A percentile compares a stretch with the other conserved stretches of the same genome.
Conservation (phyloP, 2,113 vertebrate genomes). For the Siniperca chuatsi region DNA sequence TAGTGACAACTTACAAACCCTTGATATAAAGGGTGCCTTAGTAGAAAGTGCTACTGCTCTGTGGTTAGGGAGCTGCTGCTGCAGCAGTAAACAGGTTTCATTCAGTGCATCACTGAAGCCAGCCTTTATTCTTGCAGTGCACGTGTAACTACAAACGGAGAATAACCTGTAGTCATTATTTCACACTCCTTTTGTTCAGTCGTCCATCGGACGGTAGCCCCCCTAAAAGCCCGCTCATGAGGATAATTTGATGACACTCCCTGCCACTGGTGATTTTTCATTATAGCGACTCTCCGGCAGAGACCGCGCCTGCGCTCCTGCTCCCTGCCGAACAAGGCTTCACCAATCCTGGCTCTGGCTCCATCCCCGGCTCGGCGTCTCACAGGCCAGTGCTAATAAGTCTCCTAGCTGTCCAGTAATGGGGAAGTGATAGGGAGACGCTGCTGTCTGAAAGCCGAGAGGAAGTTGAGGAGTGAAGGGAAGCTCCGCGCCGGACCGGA, state of each 20-base stretch:
- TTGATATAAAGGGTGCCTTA: not conserved
- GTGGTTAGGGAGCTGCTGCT: conserved; percentile 27
- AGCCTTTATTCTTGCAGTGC: not conserved
- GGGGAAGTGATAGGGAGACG: conserved; percentile 76
- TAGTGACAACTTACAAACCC: not conserved
- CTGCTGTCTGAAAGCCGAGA: conserved; percentile 68
- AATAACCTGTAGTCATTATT: conserved; percentile 3
- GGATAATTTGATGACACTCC: conserved; percentile 85
- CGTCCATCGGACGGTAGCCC: not conserved
- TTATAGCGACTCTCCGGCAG: conserved; percentile 73
- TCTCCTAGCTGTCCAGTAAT: conserved; percentile 70
- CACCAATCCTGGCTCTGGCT: conserved; percentile 79
- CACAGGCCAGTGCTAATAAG: conserved; percentile 77
- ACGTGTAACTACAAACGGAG: not conserved
- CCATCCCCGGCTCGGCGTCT: conserved; percentile 80
- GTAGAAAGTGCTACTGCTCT: conserved; percentile 11
- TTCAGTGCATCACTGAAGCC: not conserved
- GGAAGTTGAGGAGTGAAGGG: conserved; percentile 79
- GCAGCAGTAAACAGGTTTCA: not conserved
- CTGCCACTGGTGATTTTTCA: conserved; percentile 76
- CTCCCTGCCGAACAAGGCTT: conserved; percentile 77
- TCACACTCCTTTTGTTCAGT: conserved; percentile 17
- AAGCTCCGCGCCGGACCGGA: conserved; percentile 61
- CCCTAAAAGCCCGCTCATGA: conserved; percentile 15
- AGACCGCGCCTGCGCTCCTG: conserved; percentile 83